Percentiles rank a stretch among this genome's conserved stretches.
Evolutionary conservation across 1,140 invertebrate species (phyloP).

Genomic region (Panagrolaimus sp.): DNA sequence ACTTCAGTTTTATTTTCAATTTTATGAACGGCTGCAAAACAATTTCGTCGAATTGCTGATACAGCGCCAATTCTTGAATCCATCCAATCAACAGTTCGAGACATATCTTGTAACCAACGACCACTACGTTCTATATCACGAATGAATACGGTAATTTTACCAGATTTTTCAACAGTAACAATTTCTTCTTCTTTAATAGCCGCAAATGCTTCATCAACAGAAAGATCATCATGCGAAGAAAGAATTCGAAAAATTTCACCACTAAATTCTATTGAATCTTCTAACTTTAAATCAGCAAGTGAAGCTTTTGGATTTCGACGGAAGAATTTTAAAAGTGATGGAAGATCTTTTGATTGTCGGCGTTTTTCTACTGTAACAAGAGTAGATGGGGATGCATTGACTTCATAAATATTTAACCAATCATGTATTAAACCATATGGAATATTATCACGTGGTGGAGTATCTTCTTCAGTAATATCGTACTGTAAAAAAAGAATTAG

Average conservation of each 20-base stretch:
- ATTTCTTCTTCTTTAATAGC: slow-evolving; percentile 19
- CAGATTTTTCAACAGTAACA: slow-evolving; percentile 16
- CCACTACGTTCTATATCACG: slow-evolving; percentile 7
- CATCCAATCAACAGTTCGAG: slow-evolving; percentile 24
- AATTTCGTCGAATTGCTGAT: slow-evolving; percentile 17
- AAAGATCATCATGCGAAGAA: slow-evolving; percentile 14
- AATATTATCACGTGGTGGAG: slow-evolving; percentile 29
- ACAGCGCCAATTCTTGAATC: slow-evolving; percentile 13
- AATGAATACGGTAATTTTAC: slow-evolving; percentile 7
- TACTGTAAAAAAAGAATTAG: slow-evolving; percentile 24
- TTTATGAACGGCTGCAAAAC: slow-evolving; percentile 23
- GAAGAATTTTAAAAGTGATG: slow-evolving; percentile 33
- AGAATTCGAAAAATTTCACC: not conserved
- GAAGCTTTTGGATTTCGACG: slow-evolving; percentile 15
- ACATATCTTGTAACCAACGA: slow-evolving; percentile 18
- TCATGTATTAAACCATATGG: slow-evolving; percentile 19
- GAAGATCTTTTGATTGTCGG: not conserved
- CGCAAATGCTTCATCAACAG: slow-evolving; percentile 11
- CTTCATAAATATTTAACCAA: slow-evolving; percentile 29
- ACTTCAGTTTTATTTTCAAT: not conserved
- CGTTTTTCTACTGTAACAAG: slow-evolving; percentile 28
- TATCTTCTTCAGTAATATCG: slow-evolving; percentile 33
- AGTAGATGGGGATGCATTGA: slow-evolving; percentile 20
- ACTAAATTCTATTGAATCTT: slow-evolving; percentile 20
- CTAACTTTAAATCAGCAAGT: slow-evolving; percentile 17